Percentiles rank a stretch among this genome's conserved stretches.
These are phyloP conservation scores for Metallyticus violacea DNA, from an alignment of 2,888 invertebrate species.

Conservation along the genomic window DNA sequence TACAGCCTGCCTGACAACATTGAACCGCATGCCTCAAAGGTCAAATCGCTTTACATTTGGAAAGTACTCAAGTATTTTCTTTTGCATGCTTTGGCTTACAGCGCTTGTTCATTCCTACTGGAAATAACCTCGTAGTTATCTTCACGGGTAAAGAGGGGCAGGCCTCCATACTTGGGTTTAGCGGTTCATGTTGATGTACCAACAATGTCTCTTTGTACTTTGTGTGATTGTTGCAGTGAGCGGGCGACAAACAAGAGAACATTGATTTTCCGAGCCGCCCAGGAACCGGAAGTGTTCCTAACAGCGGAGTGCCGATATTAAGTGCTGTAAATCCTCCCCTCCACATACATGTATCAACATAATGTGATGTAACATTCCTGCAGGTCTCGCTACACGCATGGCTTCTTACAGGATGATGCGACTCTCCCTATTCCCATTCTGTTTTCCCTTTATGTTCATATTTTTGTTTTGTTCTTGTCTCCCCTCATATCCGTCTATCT, in stretches of 20 bases:
- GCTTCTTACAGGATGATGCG: background rate
- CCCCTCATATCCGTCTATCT: too few relatives aligned
- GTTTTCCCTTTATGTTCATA: too few relatives aligned
- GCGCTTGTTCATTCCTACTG: too few relatives aligned
- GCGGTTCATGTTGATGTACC: background rate
- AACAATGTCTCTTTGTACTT: background rate
- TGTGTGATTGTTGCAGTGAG: background rate
- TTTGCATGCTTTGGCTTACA: too few relatives aligned
- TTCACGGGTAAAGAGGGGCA: too few relatives aligned
- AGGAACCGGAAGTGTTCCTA: background rate
- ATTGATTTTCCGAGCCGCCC: background rate
- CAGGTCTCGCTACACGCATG: background rate
- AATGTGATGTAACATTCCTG: background rate
- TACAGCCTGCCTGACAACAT: too few relatives aligned
- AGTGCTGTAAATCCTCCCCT: background rate
- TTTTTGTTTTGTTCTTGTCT: background rate
- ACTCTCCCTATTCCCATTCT: background rate
- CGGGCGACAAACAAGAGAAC: background rate
- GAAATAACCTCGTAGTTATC: too few relatives aligned
- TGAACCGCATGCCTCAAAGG: too few relatives aligned
- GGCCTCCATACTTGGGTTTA: too few relatives aligned
- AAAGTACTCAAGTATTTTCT: too few relatives aligned
- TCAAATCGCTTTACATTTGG: too few relatives aligned
- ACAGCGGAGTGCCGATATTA: background rate
- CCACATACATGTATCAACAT: background rate